Evolutionary conservation across 2,888 invertebrate species (phyloP), one percentile per base, ranked within the genome.

Genomic region (Quadroppia sp.): DNA sequence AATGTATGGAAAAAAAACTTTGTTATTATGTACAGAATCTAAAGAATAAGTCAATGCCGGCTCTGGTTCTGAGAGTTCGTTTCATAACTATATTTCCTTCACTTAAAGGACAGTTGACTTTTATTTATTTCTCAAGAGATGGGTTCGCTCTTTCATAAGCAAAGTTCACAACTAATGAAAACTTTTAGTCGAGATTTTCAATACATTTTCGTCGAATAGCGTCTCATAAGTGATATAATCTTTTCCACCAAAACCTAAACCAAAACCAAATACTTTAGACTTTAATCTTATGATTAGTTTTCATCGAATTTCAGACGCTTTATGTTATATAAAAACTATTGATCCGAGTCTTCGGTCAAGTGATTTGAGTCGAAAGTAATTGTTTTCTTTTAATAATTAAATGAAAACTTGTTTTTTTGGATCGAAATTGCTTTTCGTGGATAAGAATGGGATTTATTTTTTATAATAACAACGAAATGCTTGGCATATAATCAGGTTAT

Each of bases 141-240:
- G 42, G 20, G 36, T 11, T 1, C 67, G 13, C 13, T 42, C n/a
- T 36, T 30, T 25, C n/a, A 30, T 61, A 32, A 32, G n/a, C 32
- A 61, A 67, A 67, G 67, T 67, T 67, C 20, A 67, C 40, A 61
- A 67, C 23, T 67, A 67, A 67, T 67, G 67, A 67, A 67, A 67
- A 67, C n/a, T 30, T 23, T 13, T 2, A 23, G 1, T 32, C 9
- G 7, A 61, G 59, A 32, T 32, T 61, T 53, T 3, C 6, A 11
- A 17, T 20, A 6, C 15, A 25, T 53, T n/a, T 6, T 9, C 6
- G 11, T 6, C 53, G 6, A 50, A 50, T 7, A 53, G n/a, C n/a
- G n/a, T 25, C 53, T 53, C 30, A 36, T 61, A 61, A 61, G 61
- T 36, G 20, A 32, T 36, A 32, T 36, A 36, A 61, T 61, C 61